phyloP scores from a whole-genome alignment of 35 echinoderm and acorn worm genomes.

The Ophiothrix spiculata region DNA sequence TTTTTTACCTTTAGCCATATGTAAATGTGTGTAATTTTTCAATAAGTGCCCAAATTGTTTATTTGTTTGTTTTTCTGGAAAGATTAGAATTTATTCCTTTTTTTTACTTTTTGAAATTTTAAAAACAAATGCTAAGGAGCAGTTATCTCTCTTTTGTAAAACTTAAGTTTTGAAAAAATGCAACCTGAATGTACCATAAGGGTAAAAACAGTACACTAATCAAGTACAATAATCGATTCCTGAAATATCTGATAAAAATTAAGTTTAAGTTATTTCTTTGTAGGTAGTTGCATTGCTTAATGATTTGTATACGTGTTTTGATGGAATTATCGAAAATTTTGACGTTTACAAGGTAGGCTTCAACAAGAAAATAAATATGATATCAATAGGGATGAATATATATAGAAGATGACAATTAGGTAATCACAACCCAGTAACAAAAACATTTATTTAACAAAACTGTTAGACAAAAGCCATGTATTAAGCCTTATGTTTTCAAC shows the following conservation, averaged over 20 bases:
- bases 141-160: not conserved
- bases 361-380: too few relatives aligned
- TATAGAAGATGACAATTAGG: not conserved
- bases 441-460: not conserved
- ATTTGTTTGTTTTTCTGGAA: too few relatives aligned
- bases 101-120: not conserved
- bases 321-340: conserved; percentile 44
- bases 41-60: too few relatives aligned
- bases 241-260: not conserved
- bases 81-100: too few relatives aligned
- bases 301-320: conserved; percentile 50
- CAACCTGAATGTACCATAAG: not conserved
- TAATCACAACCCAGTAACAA: not conserved
- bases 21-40: too few relatives aligned
- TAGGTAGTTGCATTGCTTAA: conserved; percentile 48
- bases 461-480: not conserved
- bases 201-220: not conserved
- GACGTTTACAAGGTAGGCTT: conserved; percentile 54
- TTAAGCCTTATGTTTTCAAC: too few relatives aligned
- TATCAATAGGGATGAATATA: not conserved
- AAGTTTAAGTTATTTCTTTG: not conserved
- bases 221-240: not conserved
- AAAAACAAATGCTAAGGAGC: not conserved
- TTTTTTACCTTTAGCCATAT: too few relatives aligned
- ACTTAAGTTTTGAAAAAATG: too few relatives aligned